Conservation (phyloP, 2,888 invertebrate species). For the Caenorhabditis drosophilae region DNA sequence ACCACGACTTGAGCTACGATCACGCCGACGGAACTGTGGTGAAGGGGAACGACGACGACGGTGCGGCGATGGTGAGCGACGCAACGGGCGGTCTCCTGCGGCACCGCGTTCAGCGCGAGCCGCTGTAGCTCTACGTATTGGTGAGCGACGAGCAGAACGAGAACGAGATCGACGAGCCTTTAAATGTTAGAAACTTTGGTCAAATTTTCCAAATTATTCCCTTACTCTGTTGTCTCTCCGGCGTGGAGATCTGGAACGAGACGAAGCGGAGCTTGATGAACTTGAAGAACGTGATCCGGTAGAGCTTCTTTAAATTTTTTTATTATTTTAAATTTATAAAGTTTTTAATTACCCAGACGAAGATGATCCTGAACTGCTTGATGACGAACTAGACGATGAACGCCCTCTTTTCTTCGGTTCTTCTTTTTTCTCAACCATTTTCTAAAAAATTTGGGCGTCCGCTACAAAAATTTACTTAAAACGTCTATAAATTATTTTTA, state of each 20-base stretch:
- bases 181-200: background rate
- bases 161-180: slow-evolving; percentile 28
- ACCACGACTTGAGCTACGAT: slow-evolving; percentile 36
- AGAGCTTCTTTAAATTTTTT: slow-evolving; percentile 15
- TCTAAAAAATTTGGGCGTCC: slow-evolving; percentile 14
- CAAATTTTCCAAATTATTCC: too few relatives aligned
- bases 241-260: slow-evolving; percentile 46
- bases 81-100: slow-evolving; percentile 35
- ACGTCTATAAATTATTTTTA: too few relatives aligned
- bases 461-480: too few relatives aligned
- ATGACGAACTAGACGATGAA: slow-evolving; percentile 50
- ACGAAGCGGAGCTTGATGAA: slow-evolving; percentile 40
- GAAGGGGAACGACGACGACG: slow-evolving; percentile 25
- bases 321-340: background rate
- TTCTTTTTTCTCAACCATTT: slow-evolving; percentile 45
- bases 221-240: slow-evolving; percentile 25
- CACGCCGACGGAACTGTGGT: slow-evolving; percentile 30
- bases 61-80: slow-evolving; percentile 44
- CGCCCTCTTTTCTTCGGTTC: slow-evolving; percentile 28
- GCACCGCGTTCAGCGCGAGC: slow-evolving; percentile 41
- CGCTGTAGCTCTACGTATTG: slow-evolving; percentile 41
- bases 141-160: slow-evolving; percentile 43
- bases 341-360: slow-evolving; percentile 15
- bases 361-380: slow-evolving; percentile 43
- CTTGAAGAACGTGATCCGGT: slow-evolving; percentile 46